A percentile compares a stretch with the other conserved stretches of the same genome.
These are phyloP conservation scores for Dryas iulia DNA, from an alignment of 1,140 invertebrate genomes.

Conservation along the genomic window DNA sequence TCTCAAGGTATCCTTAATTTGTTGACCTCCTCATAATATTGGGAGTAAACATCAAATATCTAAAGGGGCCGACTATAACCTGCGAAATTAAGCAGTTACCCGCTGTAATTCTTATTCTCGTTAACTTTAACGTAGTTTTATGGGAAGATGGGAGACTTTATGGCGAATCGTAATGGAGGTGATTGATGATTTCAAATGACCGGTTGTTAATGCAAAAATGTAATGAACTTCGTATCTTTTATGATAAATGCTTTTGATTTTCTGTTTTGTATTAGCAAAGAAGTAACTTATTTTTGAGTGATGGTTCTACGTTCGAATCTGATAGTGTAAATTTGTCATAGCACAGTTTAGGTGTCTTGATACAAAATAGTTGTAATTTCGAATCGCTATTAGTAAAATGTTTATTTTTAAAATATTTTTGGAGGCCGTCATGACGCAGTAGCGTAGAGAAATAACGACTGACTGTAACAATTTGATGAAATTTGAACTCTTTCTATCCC, in stretches of 20 bases:
- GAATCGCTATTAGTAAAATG: no score
- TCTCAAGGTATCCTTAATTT: conserved; percentile 58
- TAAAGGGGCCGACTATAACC: conserved; percentile 47
- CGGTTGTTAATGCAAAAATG: not conserved
- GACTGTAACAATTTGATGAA: no score
- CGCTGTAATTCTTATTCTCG: conserved; percentile 46
- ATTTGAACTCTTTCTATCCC: no score
- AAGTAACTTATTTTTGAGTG: no score
- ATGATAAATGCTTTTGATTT: not conserved
- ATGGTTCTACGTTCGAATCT: no score
- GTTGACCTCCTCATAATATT: conserved; percentile 56
- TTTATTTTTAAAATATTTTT: no score
- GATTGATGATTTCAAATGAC: not conserved
- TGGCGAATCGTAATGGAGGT: conserved; percentile 23
- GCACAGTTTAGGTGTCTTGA: no score
- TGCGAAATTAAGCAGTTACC: conserved; percentile 53
- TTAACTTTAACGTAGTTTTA: conserved; percentile 47
- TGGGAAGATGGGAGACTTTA: conserved; percentile 25
- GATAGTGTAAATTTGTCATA: no score
- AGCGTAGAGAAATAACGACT: no score
- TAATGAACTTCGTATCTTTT: not conserved
- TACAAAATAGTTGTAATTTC: no score
- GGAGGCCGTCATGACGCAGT: no score
- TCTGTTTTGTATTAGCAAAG: no score
- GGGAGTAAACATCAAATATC: conserved; percentile 62